Percentiles rank a stretch among this genome's conserved stretches.
phyloP scores from a whole-genome alignment of 2,797 vertebrate species.

The Nyctalus aviator region DNA sequence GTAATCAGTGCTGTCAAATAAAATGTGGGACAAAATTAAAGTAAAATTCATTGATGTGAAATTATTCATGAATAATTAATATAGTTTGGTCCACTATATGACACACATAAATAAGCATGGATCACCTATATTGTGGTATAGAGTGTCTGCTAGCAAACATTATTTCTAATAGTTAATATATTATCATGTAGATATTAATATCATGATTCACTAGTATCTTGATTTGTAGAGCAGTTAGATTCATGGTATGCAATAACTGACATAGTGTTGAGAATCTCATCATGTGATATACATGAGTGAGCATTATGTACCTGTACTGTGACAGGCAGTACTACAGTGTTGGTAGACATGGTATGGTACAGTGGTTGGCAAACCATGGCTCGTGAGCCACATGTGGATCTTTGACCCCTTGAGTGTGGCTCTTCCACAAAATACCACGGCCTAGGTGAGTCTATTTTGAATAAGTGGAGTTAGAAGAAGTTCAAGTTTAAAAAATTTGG shows the following conservation, averaged over 20 bases:
- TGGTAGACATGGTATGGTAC: background rate
- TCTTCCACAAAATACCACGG: no score
- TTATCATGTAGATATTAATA: background rate
- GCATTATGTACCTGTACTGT: background rate
- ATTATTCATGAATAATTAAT: background rate
- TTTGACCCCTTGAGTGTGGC: no score
- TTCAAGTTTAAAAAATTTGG: no score
- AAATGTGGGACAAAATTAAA: conserved; percentile 7
- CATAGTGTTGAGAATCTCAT: background rate
- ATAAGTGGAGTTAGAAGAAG: no score
- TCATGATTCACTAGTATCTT: background rate
- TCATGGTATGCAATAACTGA: background rate
- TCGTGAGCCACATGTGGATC: no score
- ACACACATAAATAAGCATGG: background rate
- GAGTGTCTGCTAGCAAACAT: background rate
- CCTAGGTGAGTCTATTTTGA: no score
- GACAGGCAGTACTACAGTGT: background rate
- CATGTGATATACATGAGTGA: background rate
- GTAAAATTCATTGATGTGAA: conserved; percentile 2
- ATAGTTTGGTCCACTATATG: background rate
- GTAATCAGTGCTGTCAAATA: background rate
- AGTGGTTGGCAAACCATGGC: no score
- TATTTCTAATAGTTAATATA: background rate
- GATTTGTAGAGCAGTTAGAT: background rate
- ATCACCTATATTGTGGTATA: background rate